Evolutionary conservation across 1,140 invertebrate species (phyloP).

Genomic region (Drusus annulatus): DNA sequence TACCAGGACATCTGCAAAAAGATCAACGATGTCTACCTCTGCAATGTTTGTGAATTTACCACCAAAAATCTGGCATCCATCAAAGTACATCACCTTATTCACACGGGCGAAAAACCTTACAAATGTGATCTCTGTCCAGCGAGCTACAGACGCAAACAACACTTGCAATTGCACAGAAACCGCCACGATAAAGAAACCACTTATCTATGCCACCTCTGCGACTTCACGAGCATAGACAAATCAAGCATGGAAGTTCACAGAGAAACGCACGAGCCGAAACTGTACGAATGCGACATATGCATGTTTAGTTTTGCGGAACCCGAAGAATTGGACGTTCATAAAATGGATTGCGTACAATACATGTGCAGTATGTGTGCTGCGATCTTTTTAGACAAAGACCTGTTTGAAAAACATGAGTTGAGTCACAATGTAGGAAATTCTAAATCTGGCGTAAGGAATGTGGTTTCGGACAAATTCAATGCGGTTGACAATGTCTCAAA

Average conservation of each 20-base stretch:
- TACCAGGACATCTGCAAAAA: slow-evolving; percentile 28
- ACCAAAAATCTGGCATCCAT: slow-evolving; percentile 13
- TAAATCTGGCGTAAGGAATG: too few species aligned
- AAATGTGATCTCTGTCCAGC: slow-evolving; percentile 14
- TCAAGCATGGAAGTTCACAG: slow-evolving; percentile 20
- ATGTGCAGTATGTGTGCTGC: slow-evolving; percentile 13
- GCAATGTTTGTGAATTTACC: slow-evolving; percentile 9
- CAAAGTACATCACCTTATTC: slow-evolving; percentile 18
- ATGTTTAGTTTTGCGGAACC: background rate
- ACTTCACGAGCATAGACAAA: slow-evolving; percentile 10
- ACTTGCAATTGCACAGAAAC: slow-evolving; percentile 8
- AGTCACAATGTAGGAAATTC: background rate
- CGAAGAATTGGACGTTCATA: background rate
- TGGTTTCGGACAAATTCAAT: too few species aligned
- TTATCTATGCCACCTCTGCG: slow-evolving; percentile 27
- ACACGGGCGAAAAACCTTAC: slow-evolving; percentile 19
- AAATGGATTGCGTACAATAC: background rate
- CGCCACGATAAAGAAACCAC: background rate
- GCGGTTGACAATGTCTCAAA: too few species aligned
- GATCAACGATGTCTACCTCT: slow-evolving; percentile 1
- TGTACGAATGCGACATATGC: slow-evolving; percentile 4
- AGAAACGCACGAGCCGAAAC: background rate
- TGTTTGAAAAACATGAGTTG: slow-evolving; percentile 4
- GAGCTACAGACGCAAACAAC: slow-evolving; percentile 18
- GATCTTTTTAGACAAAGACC: slow-evolving; percentile 2